Percentiles rank a stretch among this genome's conserved stretches.
These are phyloP conservation scores for Calliphora vomitoria DNA, from an alignment of 2,888 invertebrate species.

Conservation along the genomic window DNA sequence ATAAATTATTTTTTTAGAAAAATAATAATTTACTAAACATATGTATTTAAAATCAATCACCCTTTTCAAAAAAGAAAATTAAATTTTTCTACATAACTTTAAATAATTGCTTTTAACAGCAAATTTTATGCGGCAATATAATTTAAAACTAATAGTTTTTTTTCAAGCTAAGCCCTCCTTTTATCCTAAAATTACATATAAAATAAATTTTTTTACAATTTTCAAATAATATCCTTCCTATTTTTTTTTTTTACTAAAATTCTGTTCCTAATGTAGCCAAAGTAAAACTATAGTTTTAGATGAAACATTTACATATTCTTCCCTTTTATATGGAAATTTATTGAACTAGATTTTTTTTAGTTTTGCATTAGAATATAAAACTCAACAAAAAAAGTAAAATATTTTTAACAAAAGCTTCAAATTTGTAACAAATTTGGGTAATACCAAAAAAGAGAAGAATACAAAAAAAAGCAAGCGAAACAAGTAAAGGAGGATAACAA, in stretches of 20 bases:
- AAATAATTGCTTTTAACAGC: conserved; percentile 5
- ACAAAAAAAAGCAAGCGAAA: neutral
- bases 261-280: neutral
- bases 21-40: no score
- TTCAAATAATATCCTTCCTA: conserved; percentile 65
- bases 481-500: conserved; percentile 34
- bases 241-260: neutral
- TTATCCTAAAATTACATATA: conserved; percentile 9
- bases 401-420: conserved; percentile 69
- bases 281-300: conserved; percentile 23
- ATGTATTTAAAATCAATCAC: no score
- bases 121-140: neutral
- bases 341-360: conserved; percentile 55
- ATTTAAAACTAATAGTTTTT: neutral
- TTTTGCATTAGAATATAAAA: conserved; percentile 33
- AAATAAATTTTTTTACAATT: conserved; percentile 25
- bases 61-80: no score
- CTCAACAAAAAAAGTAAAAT: conserved; percentile 4
- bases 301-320: conserved; percentile 52
- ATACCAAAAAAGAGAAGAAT: conserved; percentile 2
- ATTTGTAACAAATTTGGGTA: conserved; percentile 70
- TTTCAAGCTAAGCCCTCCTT: neutral
- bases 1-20: no score
- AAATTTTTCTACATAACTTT: no score
- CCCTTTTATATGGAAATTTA: conserved; percentile 64